phyloP scores from a whole-genome alignment of 2,113 vertebrate species.

The Psilopsiagon aurifrons region DNA sequence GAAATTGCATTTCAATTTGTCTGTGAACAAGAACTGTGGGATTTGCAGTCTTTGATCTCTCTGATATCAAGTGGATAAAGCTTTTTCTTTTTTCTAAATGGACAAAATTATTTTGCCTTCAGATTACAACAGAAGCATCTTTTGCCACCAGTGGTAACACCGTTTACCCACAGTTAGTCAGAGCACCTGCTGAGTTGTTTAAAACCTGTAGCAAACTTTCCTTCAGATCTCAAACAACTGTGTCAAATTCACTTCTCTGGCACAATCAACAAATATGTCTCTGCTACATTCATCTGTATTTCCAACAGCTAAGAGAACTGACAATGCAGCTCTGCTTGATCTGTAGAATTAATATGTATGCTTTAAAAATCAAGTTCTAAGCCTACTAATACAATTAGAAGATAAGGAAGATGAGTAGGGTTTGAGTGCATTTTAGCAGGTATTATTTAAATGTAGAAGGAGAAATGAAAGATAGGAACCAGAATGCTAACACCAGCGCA shows the following conservation, averaged over 20 bases:
- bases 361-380: background rate
- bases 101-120: conserved; percentile 24
- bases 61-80: conserved; percentile 29
- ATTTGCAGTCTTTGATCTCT: conserved; percentile 23
- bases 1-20: conserved; percentile 54
- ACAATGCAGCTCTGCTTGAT: background rate
- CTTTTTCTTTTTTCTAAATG: background rate
- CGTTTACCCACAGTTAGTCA: background rate
- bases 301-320: background rate
- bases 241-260: background rate
- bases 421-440: background rate
- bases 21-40: conserved; percentile 47
- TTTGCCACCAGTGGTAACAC: background rate
- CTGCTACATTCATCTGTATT: background rate
- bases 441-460: background rate
- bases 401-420: rapidly evolving
- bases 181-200: background rate
- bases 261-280: rapidly evolving
- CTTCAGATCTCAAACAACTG: background rate
- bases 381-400: background rate
- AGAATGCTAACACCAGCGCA: background rate
- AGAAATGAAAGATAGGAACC: background rate
- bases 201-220: background rate
- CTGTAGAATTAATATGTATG: background rate
- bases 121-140: background rate